A percentile compares a stretch with the other conserved stretches of the same genome.
Conservation (phyloP, 2,113 vertebrate genomes). For the Hylia prasina region DNA sequence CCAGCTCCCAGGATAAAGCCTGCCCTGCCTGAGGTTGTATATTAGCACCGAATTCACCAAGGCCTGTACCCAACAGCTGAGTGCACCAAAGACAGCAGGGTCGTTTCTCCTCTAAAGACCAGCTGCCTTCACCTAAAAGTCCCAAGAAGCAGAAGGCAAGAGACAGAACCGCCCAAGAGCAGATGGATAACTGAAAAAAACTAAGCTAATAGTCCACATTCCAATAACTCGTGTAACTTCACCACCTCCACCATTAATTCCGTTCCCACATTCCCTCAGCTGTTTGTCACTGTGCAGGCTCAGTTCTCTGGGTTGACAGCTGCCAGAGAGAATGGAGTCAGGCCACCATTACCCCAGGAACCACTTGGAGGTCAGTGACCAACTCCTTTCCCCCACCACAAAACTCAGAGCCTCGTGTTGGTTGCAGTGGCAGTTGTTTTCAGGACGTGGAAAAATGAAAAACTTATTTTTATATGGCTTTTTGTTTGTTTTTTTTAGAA, state of each 20-base stretch:
- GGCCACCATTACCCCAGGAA: neutral
- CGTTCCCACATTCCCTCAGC: neutral
- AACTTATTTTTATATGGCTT: neutral
- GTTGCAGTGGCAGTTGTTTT: neutral
- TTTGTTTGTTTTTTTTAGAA: neutral
- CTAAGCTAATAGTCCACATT: neutral
- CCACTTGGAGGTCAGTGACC: neutral
- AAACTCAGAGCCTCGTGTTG: neutral
- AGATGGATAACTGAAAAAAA: accelerated
- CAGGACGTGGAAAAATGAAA: no score
- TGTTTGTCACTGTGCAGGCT: neutral
- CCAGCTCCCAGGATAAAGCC: neutral
- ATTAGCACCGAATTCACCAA: neutral
- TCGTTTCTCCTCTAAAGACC: neutral
- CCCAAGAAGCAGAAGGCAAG: neutral
- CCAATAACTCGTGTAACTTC: neutral
- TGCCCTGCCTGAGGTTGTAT: neutral
- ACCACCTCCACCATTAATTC: neutral
- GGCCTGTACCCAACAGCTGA: no score
- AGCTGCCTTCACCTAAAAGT: neutral
- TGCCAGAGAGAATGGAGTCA: neutral
- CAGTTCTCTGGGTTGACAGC: neutral
- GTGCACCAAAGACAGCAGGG: neutral
- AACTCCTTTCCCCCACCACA: neutral
- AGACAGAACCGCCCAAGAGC: neutral